Base-by-base conservation (phyloP, 2,888 invertebrate genomes). In the Rhodophaea formosa region DNA sequence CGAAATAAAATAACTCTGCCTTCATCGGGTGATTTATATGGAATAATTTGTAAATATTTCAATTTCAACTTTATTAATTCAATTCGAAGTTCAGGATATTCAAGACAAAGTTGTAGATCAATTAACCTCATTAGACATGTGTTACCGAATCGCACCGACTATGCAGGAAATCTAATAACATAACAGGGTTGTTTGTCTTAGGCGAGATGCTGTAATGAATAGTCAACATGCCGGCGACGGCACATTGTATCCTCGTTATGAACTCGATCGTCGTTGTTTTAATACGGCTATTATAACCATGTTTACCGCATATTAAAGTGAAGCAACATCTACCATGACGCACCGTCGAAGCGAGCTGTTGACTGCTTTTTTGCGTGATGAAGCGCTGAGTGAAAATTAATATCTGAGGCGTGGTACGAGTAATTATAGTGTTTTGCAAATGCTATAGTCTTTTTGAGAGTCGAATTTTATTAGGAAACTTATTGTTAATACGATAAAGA, bases 121-220 rank as follows among this genome's bases (percentile, higher is more conserved):
- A 80, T 78, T 76, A 77, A 73, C 71, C 67, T 75, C 75, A 77
- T 75, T 73, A 76, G 71, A 66, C 72, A 69, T 66, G 68, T 71
- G 71, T 77, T 74, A 73, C 68, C 66, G 73, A 75, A 79, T 76
- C 66, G 73, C 74, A 75, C 69, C 71, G 72, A 75, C 77, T 79
- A 78, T 78, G 75, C 73, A 75, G 79, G 74, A 78, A 83, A 83
- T 84, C 79, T 84, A 85, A 86, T 88, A 87, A 82, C 83, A 82
- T 77, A 81, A 77, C 76, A 75, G 71, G 68, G 75, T 80, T 88
- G 86, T 88, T 88, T 88, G 83, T 80, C 71, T 85, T 81, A 75
- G 77, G 77, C 71, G 80, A 82, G 82, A 82, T 84, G 85, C 80
- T 83, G 77, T 88, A 86, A 88, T 88, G 85, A 88, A 89, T 88